These are phyloP conservation scores for Ommatoiulus sabulosus DNA, from an alignment of 2,888 invertebrate genomes.

Conservation along the genomic window DNA sequence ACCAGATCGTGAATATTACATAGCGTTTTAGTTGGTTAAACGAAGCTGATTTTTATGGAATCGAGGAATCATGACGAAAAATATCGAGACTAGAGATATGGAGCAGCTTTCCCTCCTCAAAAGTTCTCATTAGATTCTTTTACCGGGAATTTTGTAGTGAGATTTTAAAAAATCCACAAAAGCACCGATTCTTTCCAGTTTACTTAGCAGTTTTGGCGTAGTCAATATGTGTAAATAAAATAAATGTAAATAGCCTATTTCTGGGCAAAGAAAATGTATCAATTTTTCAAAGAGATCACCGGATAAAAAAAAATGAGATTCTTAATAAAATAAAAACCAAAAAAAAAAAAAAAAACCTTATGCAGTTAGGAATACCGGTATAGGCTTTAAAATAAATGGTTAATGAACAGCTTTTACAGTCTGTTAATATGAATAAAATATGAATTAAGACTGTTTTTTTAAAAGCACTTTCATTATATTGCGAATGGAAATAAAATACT, in stretches of 20 bases:
- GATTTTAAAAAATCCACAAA: neutral
- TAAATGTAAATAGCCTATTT: neutral
- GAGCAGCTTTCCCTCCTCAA: neutral
- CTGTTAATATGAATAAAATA: neutral
- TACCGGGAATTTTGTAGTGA: neutral
- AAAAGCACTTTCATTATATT: neutral
- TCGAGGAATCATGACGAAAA: neutral
- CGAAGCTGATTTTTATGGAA: neutral
- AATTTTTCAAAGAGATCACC: conserved; percentile 29
- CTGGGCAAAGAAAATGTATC: neutral
- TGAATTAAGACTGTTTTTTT: neutral
- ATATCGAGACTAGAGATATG: neutral
- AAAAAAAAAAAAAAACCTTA: neutral
- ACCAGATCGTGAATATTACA: neutral
- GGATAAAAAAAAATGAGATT: neutral
- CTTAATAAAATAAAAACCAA: neutral
- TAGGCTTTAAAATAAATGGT: conserved; percentile 6
- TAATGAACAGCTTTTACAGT: neutral
- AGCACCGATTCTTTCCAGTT: neutral
- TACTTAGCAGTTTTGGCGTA: neutral
- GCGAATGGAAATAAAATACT: neutral
- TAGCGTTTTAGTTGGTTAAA: neutral
- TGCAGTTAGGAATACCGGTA: neutral
- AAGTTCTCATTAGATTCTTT: neutral
- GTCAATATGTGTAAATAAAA: conserved; percentile 14